These are phyloP conservation scores for Coenonympha glycerion DNA, from an alignment of 2,888 invertebrate genomes.

Conservation along the genomic window DNA sequence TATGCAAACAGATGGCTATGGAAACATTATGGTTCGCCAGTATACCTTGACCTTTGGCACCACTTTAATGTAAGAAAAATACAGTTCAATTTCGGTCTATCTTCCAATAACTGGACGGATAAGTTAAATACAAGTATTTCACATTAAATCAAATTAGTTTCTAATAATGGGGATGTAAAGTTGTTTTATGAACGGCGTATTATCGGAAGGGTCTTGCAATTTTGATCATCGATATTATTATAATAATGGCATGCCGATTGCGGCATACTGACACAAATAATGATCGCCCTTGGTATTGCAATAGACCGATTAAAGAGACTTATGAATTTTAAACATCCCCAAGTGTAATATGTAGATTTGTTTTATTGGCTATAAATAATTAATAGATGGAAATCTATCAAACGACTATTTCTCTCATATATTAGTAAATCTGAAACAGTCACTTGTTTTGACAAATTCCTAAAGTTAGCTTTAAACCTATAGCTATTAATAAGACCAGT, in stretches of 20 bases:
- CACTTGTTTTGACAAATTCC: too few relatives aligned
- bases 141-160: slow-evolving; percentile 20
- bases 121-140: slow-evolving; percentile 7
- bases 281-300: slow-evolving; percentile 26
- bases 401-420: too few relatives aligned
- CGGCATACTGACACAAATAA: slow-evolving; percentile 48
- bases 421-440: too few relatives aligned
- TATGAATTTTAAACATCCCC: slow-evolving; percentile 8
- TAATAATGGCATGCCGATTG: slow-evolving; percentile 36
- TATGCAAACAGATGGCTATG: slow-evolving; percentile 54
- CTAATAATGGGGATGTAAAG: slow-evolving; percentile 22
- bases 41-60: slow-evolving; percentile 14
- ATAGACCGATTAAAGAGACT: slow-evolving; percentile 16
- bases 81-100: slow-evolving; percentile 19
- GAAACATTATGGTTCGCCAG: slow-evolving; percentile 27
- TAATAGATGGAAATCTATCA: background rate
- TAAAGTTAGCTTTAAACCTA: too few relatives aligned
- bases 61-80: slow-evolving; percentile 9
- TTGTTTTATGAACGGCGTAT: slow-evolving; percentile 17
- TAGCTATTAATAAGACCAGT: too few relatives aligned
- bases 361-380: background rate
- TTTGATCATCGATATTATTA: slow-evolving; percentile 44
- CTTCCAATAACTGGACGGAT: background rate
- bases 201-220: slow-evolving; percentile 35
- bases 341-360: background rate